phyloP scores from a whole-genome alignment of 2,113 vertebrate species.

The Tupaia chinensis region DNA sequence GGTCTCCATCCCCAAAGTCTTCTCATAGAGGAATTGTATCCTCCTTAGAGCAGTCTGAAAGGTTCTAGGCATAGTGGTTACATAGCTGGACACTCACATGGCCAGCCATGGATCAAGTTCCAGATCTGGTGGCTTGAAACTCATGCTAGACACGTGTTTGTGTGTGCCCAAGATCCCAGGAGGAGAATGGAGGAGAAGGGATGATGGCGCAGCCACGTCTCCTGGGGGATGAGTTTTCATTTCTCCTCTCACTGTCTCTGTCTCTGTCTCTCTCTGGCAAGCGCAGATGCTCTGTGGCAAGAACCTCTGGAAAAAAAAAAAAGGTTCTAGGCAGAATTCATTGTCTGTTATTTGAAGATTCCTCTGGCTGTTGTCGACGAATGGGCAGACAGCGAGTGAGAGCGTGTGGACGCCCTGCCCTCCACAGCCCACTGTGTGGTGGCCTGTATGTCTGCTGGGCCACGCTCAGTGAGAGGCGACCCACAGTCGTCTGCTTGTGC shows the following conservation, averaged over 20 bases:
- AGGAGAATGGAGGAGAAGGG: too few relatives aligned
- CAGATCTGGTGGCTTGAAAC: too few relatives aligned
- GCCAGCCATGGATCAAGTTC: too few relatives aligned
- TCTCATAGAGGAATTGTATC: neutral
- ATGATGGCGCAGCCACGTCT: too few relatives aligned
- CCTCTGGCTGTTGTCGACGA: neutral
- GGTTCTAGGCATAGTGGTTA: neutral
- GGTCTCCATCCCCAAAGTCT: neutral
- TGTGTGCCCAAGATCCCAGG: too few relatives aligned
- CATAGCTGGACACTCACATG: too few relatives aligned
- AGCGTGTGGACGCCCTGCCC: neutral
- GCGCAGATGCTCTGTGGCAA: too few relatives aligned
- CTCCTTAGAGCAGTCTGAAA: neutral
- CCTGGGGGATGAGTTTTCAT: too few relatives aligned
- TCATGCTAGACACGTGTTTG: too few relatives aligned
- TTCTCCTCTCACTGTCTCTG: too few relatives aligned
- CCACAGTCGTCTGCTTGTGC: neutral
- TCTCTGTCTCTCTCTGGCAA: too few relatives aligned
- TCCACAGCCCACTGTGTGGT: rapidly evolving
- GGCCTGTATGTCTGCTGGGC: neutral
- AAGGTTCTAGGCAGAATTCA: neutral
- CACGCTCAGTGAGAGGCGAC: neutral
- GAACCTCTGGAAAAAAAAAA: neutral
- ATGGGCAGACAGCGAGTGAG: neutral
- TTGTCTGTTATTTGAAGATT: neutral